Evolutionary conservation across 2,888 invertebrate species (phyloP).

Genomic region (Fragum fragum): DNA sequence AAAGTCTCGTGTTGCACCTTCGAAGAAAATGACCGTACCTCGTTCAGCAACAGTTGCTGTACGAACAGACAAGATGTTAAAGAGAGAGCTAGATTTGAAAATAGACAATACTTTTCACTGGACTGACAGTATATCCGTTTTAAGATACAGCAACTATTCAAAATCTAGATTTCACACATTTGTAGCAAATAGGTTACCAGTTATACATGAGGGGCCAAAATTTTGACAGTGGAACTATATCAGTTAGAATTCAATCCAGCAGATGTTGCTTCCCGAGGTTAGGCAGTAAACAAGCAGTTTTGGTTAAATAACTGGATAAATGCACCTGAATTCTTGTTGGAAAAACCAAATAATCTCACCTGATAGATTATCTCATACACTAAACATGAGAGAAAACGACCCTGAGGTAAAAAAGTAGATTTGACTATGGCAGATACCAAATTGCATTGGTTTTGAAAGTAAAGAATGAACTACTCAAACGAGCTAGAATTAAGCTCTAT

Average conservation of each 20-base stretch:
- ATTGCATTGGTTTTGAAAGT: slow-evolving; percentile 31
- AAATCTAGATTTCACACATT: slow-evolving; percentile 58
- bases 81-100: slow-evolving; percentile 31
- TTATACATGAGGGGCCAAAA: slow-evolving; percentile 44
- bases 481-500: not conserved
- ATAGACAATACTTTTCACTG: slow-evolving; percentile 27
- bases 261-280: slow-evolving; percentile 36
- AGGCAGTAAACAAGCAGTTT: not conserved
- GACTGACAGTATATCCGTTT: slow-evolving; percentile 50
- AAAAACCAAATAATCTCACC: not conserved
- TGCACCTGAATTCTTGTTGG: slow-evolving; percentile 12
- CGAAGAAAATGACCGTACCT: slow-evolving; percentile 62
- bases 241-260: slow-evolving; percentile 32
- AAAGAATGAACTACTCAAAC: slow-evolving; percentile 11
- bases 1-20: slow-evolving; percentile 29
- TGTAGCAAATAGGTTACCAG: slow-evolving; percentile 71
- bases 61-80: not conserved
- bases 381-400: not conserved
- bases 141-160: slow-evolving; percentile 34
- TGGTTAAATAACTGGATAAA: slow-evolving; percentile 15
- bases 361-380: too few relatives aligned
- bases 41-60: slow-evolving; percentile 49
- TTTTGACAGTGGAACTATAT: slow-evolving; percentile 54
- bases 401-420: not conserved
- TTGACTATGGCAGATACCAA: not conserved